Conservation (phyloP, 2,797 vertebrate species). For the Silurus aristotelis region DNA sequence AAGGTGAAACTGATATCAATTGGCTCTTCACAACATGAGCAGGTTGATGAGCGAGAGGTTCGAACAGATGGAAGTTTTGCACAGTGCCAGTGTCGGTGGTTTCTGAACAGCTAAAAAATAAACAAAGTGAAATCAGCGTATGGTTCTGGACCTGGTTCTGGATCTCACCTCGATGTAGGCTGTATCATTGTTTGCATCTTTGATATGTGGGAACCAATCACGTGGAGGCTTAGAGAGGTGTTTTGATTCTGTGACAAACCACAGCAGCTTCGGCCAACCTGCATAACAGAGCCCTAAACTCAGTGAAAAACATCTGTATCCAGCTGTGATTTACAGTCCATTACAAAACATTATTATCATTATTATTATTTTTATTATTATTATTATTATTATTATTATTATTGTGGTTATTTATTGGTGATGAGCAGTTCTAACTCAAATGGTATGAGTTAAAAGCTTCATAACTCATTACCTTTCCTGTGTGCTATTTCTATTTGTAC, state of each 20-base stretch:
- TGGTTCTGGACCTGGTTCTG: constrained; percentile 23
- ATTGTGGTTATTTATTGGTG: background rate
- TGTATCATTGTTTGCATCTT: constrained; percentile 96
- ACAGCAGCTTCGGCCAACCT: constrained; percentile 96
- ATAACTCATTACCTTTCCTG: constrained; percentile 40
- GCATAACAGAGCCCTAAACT: constrained; percentile 31
- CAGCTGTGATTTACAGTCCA: background rate
- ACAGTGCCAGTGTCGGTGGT: background rate
- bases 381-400: background rate
- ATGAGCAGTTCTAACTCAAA: background rate
- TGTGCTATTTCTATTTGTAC: constrained; percentile 50
- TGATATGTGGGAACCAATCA: constrained; percentile 98
- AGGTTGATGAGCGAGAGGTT: constrained; percentile 25
- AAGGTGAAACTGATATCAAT: constrained; percentile 47
- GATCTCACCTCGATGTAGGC: constrained; percentile 93
- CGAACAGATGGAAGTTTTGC: constrained; percentile 28
- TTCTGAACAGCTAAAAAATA: background rate
- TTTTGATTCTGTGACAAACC: constrained; percentile 98
- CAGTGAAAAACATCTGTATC: background rate
- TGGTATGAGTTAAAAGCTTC: constrained; percentile 8
- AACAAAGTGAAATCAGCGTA: background rate
- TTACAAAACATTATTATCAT: background rate
- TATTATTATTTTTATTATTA: background rate
- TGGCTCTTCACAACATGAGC: constrained; percentile 15
- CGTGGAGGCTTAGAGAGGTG: constrained; percentile 95